A percentile compares a stretch with the other conserved stretches of the same genome.
Conservation (phyloP, 2,797 vertebrate species). For the Helostoma temminkii region DNA sequence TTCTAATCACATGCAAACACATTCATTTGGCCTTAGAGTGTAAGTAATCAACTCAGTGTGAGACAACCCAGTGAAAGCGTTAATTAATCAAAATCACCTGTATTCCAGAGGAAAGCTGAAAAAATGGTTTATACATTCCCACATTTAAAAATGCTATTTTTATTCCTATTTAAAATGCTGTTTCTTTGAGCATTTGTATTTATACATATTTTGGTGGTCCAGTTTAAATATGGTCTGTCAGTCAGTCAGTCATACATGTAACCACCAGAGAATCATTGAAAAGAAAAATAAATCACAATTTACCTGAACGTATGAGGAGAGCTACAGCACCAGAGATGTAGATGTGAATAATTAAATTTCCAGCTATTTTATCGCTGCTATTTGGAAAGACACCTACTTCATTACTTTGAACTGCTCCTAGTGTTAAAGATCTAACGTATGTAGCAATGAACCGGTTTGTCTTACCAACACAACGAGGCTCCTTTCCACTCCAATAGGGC, state of each 20-base stretch:
- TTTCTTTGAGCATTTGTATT: slow-evolving; percentile 3
- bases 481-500: slow-evolving; percentile 93
- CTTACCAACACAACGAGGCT: slow-evolving; percentile 92
- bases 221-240: too few species aligned
- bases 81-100: slow-evolving; percentile 67
- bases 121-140: neutral
- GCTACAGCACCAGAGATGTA: slow-evolving; percentile 6
- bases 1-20: slow-evolving; percentile 75
- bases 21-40: slow-evolving; percentile 65
- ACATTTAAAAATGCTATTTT: too few species aligned
- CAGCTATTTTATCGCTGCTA: slow-evolving; percentile 10
- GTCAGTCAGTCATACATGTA: slow-evolving; percentile 3
- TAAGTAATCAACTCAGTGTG: slow-evolving; percentile 60
- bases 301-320: slow-evolving; percentile 34
- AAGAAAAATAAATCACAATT: slow-evolving; percentile 32
- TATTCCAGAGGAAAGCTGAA: slow-evolving; percentile 17
- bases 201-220: too few species aligned
- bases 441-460: neutral
- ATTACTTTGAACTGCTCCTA: neutral
- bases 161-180: neutral
- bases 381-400: neutral
- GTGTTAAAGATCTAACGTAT: neutral
- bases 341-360: slow-evolving; percentile 42
- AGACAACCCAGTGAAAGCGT: slow-evolving; percentile 47
- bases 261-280: neutral